These are phyloP conservation scores for Hermaeophaga mercurialis DNA, from an alignment of 2,888 invertebrate genomes.

Conservation along the genomic window DNA sequence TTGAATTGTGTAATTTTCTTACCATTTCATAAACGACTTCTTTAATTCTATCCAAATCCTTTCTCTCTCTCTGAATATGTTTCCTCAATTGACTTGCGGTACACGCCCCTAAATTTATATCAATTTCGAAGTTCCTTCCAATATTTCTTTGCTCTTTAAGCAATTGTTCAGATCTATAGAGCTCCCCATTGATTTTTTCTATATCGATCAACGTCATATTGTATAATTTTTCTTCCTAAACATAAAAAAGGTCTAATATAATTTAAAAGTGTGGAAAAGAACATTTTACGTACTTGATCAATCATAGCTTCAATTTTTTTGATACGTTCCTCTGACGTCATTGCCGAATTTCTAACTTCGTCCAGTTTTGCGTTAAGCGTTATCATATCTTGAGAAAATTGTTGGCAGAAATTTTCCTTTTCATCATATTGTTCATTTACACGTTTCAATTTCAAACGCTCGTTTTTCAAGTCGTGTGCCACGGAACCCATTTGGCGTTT, in stretches of 20 bases:
- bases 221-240: constrained; percentile 54
- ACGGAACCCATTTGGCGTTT: constrained; percentile 60
- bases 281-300: constrained; percentile 53
- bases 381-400: constrained; percentile 41
- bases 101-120: constrained; percentile 61
- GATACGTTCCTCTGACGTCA: constrained; percentile 61
- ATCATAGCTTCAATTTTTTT: constrained; percentile 67
- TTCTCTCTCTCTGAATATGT: constrained; percentile 58
- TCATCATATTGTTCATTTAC: constrained; percentile 42
- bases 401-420: constrained; percentile 39
- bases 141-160: constrained; percentile 38
- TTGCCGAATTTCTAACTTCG: constrained; percentile 59
- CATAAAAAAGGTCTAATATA: too few species aligned
- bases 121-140: constrained; percentile 58
- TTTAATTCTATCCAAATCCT: constrained; percentile 60
- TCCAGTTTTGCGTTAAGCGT: constrained; percentile 59
- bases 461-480: constrained; percentile 51
- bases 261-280: too few species aligned
- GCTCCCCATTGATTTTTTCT: constrained; percentile 39
- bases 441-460: constrained; percentile 45
- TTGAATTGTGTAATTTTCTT: constrained; percentile 42
- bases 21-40: constrained; percentile 68
- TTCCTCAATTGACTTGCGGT: constrained; percentile 58
- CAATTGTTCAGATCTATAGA: constrained; percentile 36
- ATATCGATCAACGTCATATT: constrained; percentile 37